Conservation (phyloP, 1,140 invertebrate genomes). For the Lepidurus apus region DNA sequence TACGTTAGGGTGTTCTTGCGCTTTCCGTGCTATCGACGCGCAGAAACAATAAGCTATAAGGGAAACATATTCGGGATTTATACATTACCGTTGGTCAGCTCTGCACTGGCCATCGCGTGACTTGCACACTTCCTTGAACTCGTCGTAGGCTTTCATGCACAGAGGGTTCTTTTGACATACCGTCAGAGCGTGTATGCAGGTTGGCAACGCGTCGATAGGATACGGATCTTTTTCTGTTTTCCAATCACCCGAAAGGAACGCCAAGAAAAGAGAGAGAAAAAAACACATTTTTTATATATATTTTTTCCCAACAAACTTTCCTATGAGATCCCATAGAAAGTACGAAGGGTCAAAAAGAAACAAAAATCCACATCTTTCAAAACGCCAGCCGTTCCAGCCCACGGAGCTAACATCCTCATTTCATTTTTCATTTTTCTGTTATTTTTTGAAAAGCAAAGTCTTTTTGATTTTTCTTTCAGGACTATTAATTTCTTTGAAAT, state of each 20-base stretch:
- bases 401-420: not conserved
- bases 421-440: not conserved
- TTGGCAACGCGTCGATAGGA: slow-evolving; percentile 74
- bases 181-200: slow-evolving; percentile 76
- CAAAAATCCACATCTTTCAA: not conserved
- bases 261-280: slow-evolving; percentile 33
- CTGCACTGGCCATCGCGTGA: slow-evolving; percentile 72
- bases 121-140: slow-evolving; percentile 79
- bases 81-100: slow-evolving; percentile 74
- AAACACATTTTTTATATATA: not conserved
- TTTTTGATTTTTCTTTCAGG: no score
- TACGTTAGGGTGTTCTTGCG: no score
- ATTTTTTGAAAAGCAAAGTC: no score
- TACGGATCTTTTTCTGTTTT: slow-evolving; percentile 74
- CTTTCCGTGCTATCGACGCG: no score
- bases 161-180: slow-evolving; percentile 67
- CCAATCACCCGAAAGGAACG: not conserved
- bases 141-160: slow-evolving; percentile 69
- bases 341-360: not conserved
- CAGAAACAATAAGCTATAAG: no score
- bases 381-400: not conserved
- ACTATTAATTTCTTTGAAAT: no score
- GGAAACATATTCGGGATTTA: not conserved
- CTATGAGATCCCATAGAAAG: not conserved
- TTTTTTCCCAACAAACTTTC: slow-evolving; percentile 14